Evolutionary conservation across 2,888 invertebrate genomes (phyloP), one percentile per base, ranked within the genome.

Genomic region (Hybos culiciformis): DNA sequence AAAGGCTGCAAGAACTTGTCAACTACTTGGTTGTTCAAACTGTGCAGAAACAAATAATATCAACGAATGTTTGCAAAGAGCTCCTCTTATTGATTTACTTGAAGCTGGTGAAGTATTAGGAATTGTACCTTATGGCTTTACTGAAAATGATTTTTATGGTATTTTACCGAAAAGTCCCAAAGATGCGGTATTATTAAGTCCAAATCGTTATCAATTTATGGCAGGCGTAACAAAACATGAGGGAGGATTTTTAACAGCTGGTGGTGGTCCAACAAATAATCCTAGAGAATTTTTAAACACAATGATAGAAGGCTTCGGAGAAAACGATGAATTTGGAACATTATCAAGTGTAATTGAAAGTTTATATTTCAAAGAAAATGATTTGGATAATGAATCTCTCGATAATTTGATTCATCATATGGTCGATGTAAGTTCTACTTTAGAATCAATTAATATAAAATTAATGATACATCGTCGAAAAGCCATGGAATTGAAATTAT

Each of bases 161-260:
- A 46, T 55, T 1, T 50, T 64, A 39, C 59, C 66, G 14, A 36
- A 40, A 4, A 18, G 21, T 14, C 51, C 50, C 18, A 31, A 41
- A 6, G 44, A 50, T 21, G 42, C 51, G 15, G 33, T 32, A 24
- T 20, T 32, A 18, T 42, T 34, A n/a, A 53, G 53, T 14, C 53
- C 56, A 4, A 45, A 48, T 46, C 19, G 52, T 51, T 39, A 52
- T 62, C 29, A 61, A 2, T 53, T 61, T 42, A 57, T 66, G 51
- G 54, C 54, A 33, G 65, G 65, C 18, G 54, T 58, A 8, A 60
- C 60, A 3, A 59, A 58, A 47, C 53, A 61, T 45, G 65, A 66
- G 46, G 64, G 64, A 5, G 54, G 56, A 12, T 59, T n/a, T n/a
- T n/a, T n/a, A n/a, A n/a, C n/a, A n/a, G n/a, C 12, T 29, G 9